phyloP scores from a whole-genome alignment of 2,888 invertebrate species.

The Asteroscopus sphinx region DNA sequence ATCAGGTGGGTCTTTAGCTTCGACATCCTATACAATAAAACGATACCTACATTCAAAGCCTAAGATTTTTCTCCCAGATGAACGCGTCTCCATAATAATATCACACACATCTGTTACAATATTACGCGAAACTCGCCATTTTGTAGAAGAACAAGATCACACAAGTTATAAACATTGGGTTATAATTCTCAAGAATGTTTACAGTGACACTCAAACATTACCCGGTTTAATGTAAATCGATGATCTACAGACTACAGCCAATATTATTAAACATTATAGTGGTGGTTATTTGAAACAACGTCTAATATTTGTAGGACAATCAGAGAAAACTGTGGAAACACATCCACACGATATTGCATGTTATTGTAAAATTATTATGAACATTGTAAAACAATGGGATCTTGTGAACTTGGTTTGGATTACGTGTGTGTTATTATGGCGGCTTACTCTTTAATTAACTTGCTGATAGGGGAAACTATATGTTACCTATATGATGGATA shows the following conservation, averaged over 20 bases:
- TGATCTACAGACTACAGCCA: constrained; percentile 55
- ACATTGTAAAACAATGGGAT: constrained; percentile 70
- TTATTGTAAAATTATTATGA: constrained; percentile 64
- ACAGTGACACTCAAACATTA: constrained; percentile 67
- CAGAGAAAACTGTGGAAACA: constrained; percentile 62
- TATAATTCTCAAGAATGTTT: constrained; percentile 63
- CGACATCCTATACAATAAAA: too few species aligned
- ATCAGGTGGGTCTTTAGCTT: too few species aligned
- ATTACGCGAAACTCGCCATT: constrained; percentile 56
- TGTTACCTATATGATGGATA: constrained; percentile 8
- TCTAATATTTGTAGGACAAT: constrained; percentile 76
- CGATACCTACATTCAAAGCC: too few species aligned
- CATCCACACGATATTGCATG: constrained; percentile 39
- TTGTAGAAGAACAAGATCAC: constrained; percentile 54
- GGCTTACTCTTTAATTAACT: constrained; percentile 13
- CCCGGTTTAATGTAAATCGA: constrained; percentile 75
- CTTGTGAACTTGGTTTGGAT: constrained; percentile 35
- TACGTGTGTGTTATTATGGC: constrained; percentile 15
- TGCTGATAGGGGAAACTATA: background rate
- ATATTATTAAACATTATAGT: constrained; percentile 81
- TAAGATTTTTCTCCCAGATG: background rate
- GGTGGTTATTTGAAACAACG: constrained; percentile 78
- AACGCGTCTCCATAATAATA: background rate
- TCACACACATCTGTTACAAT: constrained; percentile 25
- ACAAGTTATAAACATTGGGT: constrained; percentile 55